These are phyloP conservation scores for Diachasmimorpha longicaudata DNA, from an alignment of 1,140 invertebrate species.

Conservation along the genomic window DNA sequence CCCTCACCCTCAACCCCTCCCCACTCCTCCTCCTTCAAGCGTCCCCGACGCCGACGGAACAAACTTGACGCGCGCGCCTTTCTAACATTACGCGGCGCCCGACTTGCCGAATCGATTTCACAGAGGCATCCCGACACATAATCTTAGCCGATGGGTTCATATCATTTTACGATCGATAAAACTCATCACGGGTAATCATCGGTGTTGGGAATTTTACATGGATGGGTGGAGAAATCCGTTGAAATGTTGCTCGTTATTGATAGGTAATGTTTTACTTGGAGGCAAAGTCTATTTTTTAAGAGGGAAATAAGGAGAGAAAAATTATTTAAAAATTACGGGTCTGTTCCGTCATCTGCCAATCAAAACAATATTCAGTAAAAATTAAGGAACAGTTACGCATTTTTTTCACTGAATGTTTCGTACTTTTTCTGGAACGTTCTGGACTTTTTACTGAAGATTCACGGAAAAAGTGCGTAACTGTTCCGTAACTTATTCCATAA, in stretches of 20 bases:
- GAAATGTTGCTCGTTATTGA: neutral
- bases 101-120: constrained; percentile 18
- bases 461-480: too few species aligned
- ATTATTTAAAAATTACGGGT: too few species aligned
- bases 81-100: constrained; percentile 21
- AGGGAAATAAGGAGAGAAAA: too few species aligned
- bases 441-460: too few species aligned
- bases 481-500: too few species aligned
- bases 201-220: neutral
- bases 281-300: neutral
- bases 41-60: constrained; percentile 7
- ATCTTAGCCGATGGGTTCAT: constrained; percentile 7
- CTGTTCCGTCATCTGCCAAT: too few species aligned
- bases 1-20: neutral
- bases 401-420: too few species aligned
- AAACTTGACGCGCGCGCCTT: constrained; percentile 25
- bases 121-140: constrained; percentile 10
- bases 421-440: too few species aligned
- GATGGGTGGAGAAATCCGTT: neutral
- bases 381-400: too few species aligned
- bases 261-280: neutral
- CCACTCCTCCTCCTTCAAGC: neutral
- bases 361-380: too few species aligned
- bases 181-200: neutral
- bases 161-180: constrained; percentile 12